Percentiles rank a stretch among this genome's conserved stretches.
These are phyloP conservation scores for Furcula furcula DNA, from an alignment of 2,888 invertebrate genomes.

Conservation along the genomic window DNA sequence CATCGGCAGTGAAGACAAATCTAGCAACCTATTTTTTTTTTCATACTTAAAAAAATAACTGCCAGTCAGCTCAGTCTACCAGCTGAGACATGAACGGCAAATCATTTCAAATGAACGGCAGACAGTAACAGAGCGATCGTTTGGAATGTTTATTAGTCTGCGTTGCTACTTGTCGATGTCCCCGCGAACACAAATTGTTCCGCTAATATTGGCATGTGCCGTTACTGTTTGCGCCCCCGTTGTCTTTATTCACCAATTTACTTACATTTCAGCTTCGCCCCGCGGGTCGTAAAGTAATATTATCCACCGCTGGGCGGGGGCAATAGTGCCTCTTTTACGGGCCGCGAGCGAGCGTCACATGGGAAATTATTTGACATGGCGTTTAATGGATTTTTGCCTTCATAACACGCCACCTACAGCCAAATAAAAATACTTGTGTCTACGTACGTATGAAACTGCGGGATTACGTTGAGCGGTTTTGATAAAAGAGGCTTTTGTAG, in stretches of 20 bases:
- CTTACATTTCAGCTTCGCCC: constrained; percentile 73
- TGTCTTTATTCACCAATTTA: constrained; percentile 80
- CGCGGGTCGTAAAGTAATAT: constrained; percentile 79
- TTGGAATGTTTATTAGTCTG: constrained; percentile 17
- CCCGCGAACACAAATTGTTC: constrained; percentile 24
- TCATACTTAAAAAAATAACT: not conserved
- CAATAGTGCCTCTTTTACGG: constrained; percentile 81
- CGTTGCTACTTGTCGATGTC: constrained; percentile 10
- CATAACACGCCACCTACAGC: constrained; percentile 77
- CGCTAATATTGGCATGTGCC: constrained; percentile 35
- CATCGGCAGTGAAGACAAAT: too few relatives aligned
- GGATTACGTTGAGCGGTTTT: constrained; percentile 35
- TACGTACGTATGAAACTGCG: constrained; percentile 35
- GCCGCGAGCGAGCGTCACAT: constrained; percentile 79
- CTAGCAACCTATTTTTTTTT: too few relatives aligned
- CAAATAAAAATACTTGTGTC: constrained; percentile 68
- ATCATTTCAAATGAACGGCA: constrained; percentile 24
- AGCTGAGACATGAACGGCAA: constrained; percentile 13
- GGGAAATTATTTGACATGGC: constrained; percentile 82
- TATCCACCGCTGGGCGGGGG: constrained; percentile 76
- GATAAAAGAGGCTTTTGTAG: constrained; percentile 30
- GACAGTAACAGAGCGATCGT: constrained; percentile 16
- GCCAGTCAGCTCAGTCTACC: too few relatives aligned
- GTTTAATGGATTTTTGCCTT: constrained; percentile 82
- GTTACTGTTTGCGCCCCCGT: constrained; percentile 49